Evolutionary conservation across 2,113 vertebrate species (phyloP).

Genomic region (Thunnus thynnus): DNA sequence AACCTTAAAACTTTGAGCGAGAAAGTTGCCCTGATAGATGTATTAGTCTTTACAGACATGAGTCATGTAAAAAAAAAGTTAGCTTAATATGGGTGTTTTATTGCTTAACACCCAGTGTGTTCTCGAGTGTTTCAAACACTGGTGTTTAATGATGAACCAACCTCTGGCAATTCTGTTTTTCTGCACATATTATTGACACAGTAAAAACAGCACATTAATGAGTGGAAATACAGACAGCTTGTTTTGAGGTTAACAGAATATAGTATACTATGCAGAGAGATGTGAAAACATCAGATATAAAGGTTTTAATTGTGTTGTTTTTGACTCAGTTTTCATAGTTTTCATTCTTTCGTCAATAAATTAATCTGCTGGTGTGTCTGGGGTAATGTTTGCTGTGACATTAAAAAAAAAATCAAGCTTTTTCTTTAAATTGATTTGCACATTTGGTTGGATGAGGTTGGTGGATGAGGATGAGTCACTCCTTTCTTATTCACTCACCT

Average conservation of each 20-base stretch:
- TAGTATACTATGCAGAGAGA: neutral
- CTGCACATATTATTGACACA: conserved; percentile 8
- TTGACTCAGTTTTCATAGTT: neutral
- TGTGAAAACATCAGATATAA: neutral
- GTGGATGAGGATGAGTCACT: conserved; percentile 63
- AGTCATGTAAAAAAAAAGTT: conserved; percentile 19
- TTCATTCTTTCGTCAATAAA: no score
- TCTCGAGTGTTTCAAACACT: neutral
- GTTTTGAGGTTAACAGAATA: neutral
- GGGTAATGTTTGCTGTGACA: neutral
- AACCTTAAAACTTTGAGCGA: conserved; percentile 26
- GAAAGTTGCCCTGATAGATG: conserved; percentile 33
- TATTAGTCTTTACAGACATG: conserved; percentile 30
- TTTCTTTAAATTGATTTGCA: conserved; percentile 52
- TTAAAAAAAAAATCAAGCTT: conserved; percentile 1
- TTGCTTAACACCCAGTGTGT: conserved; percentile 7
- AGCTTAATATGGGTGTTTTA: conserved; percentile 23
- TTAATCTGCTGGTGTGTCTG: neutral
- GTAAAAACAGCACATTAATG: conserved; percentile 2
- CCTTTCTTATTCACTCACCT: conserved; percentile 40
- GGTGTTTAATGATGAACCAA: conserved; percentile 46
- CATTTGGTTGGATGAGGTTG: conserved; percentile 6
- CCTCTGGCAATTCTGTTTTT: conserved; percentile 6
- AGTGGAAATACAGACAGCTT: neutral
- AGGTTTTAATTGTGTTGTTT: neutral